Conservation (phyloP, 2,888 invertebrate genomes). For the Copidosoma aretas region DNA sequence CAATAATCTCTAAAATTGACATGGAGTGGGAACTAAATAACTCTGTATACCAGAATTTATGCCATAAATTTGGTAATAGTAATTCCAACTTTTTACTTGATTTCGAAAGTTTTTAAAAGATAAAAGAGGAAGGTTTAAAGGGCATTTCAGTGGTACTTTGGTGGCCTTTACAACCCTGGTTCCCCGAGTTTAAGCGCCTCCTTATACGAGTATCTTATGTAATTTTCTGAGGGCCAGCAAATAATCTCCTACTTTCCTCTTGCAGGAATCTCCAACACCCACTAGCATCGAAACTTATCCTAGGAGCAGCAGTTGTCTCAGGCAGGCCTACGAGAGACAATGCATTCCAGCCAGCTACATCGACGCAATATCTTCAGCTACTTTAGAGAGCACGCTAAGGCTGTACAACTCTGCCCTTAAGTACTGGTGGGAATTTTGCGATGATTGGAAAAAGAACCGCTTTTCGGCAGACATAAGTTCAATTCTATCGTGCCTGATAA, state of each 20-base stretch:
- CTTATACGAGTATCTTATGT: background rate
- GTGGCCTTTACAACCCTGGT: constrained; percentile 37
- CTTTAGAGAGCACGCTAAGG: background rate
- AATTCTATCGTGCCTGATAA: background rate
- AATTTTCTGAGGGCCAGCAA: background rate
- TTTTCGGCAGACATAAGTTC: background rate
- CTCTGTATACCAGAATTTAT: background rate
- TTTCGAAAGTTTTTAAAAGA: constrained; percentile 28
- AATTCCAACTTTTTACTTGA: constrained; percentile 38
- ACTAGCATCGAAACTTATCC: background rate
- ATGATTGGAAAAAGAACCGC: background rate
- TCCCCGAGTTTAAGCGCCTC: background rate
- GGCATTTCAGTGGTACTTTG: constrained; percentile 34
- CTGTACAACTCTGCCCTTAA: background rate
- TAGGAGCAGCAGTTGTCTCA: background rate
- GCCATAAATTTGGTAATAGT: constrained; percentile 18
- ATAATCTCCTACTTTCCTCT: background rate
- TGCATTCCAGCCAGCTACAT: background rate
- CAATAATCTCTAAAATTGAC: background rate
- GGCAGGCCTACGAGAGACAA: background rate
- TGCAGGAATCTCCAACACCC: background rate
- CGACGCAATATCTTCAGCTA: background rate
- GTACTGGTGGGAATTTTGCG: background rate
- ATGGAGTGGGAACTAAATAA: constrained; percentile 23
- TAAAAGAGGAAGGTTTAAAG: constrained; percentile 23